phyloP scores from a whole-genome alignment of 2,888 invertebrate species.

The Toxonevra muliebris region DNA sequence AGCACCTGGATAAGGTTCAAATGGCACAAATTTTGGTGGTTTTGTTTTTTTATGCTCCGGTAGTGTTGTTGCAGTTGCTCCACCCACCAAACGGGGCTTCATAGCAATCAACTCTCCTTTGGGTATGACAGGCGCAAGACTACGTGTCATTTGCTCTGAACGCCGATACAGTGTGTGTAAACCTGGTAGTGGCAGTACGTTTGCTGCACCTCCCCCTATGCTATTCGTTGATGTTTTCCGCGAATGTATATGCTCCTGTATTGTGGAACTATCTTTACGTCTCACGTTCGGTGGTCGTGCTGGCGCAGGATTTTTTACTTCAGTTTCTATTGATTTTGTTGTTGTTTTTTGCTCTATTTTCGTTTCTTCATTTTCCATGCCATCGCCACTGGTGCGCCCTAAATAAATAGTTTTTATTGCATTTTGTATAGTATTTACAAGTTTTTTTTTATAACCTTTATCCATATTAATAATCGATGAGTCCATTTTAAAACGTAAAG shows the following conservation, averaged over 20 bases:
- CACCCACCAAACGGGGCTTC: constrained; percentile 70
- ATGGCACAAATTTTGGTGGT: constrained; percentile 86
- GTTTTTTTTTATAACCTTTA: constrained; percentile 22
- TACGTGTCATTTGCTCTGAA: constrained; percentile 48
- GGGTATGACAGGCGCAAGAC: constrained; percentile 66
- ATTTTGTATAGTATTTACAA: not conserved
- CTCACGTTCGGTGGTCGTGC: constrained; percentile 42
- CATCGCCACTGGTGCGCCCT: constrained; percentile 77
- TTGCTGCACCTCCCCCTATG: constrained; percentile 15
- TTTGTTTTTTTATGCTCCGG: constrained; percentile 62
- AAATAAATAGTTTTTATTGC: not conserved
- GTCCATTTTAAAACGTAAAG: constrained; percentile 21
- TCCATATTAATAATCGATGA: constrained; percentile 21
- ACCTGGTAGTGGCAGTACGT: constrained; percentile 46
- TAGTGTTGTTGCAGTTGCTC: constrained; percentile 29
- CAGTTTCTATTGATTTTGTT: constrained; percentile 11
- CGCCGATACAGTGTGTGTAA: constrained; percentile 56
- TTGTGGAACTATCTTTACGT: constrained; percentile 48
- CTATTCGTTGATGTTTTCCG: constrained; percentile 37
- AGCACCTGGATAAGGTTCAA: constrained; percentile 88
- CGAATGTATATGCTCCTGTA: constrained; percentile 46
- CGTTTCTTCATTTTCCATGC: constrained; percentile 72
- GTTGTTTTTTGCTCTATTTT: constrained; percentile 50
- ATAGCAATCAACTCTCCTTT: constrained; percentile 70
- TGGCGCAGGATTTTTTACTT: constrained; percentile 4